Evolutionary conservation across 2,797 vertebrate genomes (phyloP).

Genomic region (Tympanoctomys barrerae): DNA sequence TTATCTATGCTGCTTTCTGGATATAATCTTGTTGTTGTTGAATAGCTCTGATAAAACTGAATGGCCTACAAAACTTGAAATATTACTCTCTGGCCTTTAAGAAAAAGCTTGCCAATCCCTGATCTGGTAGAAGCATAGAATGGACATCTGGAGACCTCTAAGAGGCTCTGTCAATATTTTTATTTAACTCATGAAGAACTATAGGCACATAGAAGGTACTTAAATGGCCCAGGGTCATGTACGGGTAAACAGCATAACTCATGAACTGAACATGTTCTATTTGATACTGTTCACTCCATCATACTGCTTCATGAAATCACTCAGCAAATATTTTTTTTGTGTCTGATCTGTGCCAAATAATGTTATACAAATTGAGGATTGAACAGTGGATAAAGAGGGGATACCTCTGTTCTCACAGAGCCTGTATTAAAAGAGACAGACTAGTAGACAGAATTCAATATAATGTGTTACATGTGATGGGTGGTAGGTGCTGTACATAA

Average conservation of each 20-base stretch:
- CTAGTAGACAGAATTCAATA: neutral
- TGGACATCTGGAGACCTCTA: neutral
- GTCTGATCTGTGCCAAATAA: neutral
- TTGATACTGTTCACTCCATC: neutral
- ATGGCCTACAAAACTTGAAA: neutral
- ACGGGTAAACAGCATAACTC: neutral
- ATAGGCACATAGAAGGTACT: neutral
- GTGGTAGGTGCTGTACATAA: constrained; percentile 1
- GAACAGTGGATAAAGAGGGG: neutral
- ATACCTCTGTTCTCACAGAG: neutral
- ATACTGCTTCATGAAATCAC: neutral
- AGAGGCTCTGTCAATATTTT: neutral
- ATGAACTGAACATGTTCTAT: constrained; percentile 2
- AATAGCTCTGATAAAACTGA: neutral
- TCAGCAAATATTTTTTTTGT: constrained; percentile 31
- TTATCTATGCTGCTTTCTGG: neutral
- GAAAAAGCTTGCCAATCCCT: constrained; percentile 12
- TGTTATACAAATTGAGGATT: constrained; percentile 39
- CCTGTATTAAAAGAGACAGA: constrained; percentile 17
- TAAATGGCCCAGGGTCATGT: neutral
- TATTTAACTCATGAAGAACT: neutral
- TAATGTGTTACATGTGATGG: constrained; percentile 7
- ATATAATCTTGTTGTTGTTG: neutral
- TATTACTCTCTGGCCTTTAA: neutral
- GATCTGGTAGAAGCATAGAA: neutral